Evolutionary conservation across 2,888 invertebrate species (phyloP).

Genomic region (Mamestra brassicae): DNA sequence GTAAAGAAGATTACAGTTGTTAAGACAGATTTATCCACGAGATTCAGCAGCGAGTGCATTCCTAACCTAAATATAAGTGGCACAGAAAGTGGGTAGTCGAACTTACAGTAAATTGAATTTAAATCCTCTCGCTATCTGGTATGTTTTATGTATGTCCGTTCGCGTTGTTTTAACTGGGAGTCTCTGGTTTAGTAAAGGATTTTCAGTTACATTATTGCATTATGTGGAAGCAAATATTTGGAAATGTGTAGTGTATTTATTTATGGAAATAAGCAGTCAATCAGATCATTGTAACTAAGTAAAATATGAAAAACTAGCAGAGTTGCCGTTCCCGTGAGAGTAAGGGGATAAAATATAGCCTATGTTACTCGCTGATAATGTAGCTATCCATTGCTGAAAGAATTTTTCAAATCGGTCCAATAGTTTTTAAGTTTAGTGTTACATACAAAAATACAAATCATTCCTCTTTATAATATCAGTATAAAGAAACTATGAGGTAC

Average conservation of each 20-base stretch:
- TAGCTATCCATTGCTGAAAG: no score
- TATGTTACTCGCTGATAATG: no score
- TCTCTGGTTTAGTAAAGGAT: slow-evolving; percentile 38
- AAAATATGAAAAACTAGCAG: neutral
- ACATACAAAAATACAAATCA: no score
- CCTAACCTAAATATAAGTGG: slow-evolving; percentile 57
- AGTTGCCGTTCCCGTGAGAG: no score
- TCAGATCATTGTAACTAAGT: neutral
- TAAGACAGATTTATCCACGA: slow-evolving; percentile 52
- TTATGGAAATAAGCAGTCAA: neutral
- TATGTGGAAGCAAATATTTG: slow-evolving; percentile 23
- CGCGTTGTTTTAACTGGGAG: slow-evolving; percentile 55
- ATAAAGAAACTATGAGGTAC: no score
- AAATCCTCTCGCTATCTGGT: slow-evolving; percentile 53
- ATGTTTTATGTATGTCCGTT: slow-evolving; percentile 61
- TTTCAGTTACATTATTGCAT: slow-evolving; percentile 35
- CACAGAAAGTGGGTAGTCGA: slow-evolving; percentile 56
- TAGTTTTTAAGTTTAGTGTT: no score
- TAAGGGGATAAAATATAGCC: no score
- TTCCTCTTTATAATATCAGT: no score
- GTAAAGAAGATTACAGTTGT: slow-evolving; percentile 34
- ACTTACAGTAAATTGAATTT: slow-evolving; percentile 60
- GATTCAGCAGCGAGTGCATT: slow-evolving; percentile 52
- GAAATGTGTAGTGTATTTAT: neutral
- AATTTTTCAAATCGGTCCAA: no score